These are phyloP conservation scores for Horisme vitalbata DNA, from an alignment of 2,888 invertebrate genomes.

Conservation along the genomic window DNA sequence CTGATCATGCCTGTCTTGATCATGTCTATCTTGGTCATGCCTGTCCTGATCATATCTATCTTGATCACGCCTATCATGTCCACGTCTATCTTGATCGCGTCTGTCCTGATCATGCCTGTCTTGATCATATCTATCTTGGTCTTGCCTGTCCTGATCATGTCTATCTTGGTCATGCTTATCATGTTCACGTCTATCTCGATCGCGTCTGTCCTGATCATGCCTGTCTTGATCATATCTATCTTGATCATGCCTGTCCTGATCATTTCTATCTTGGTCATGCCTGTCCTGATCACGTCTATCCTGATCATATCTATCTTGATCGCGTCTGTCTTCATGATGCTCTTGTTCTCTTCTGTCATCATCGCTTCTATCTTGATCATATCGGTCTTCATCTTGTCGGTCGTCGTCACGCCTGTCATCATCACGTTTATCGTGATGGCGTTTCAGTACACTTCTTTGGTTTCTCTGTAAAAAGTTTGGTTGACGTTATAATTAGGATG, in stretches of 20 bases:
- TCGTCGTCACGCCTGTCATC: constrained; percentile 1
- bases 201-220: neutral
- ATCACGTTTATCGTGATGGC: neutral
- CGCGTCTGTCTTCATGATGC: neutral
- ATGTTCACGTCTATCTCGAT: neutral
- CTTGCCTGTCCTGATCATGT: neutral
- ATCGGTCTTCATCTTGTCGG: neutral
- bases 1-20: neutral
- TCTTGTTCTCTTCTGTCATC: neutral
- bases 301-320: neutral
- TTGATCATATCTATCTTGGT: neutral
- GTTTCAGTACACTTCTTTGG: constrained; percentile 1
- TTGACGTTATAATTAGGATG: too few species aligned
- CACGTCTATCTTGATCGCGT: neutral
- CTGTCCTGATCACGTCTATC: neutral
- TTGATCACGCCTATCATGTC: neutral
- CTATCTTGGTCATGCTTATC: constrained; percentile 5
- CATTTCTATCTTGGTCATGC: neutral
- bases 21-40: neutral
- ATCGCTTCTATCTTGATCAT: neutral
- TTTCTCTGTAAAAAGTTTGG: constrained; percentile 1
- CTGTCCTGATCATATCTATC: neutral
- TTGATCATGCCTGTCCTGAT: neutral
- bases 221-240: neutral
- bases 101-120: neutral